Conservation (phyloP, 2,113 vertebrate species). For the Ptyas mucosa region DNA sequence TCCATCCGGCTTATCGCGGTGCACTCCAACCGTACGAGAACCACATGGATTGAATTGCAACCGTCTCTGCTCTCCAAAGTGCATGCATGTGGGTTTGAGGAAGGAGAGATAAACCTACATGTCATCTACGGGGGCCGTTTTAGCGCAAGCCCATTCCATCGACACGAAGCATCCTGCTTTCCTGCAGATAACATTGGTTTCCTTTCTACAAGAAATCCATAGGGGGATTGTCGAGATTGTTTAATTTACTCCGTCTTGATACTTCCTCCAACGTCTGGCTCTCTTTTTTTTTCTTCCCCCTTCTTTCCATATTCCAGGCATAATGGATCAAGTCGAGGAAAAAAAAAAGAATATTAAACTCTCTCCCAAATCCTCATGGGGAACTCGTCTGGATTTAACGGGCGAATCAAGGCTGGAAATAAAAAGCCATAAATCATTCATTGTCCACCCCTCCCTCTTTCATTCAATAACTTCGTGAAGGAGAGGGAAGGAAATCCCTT, state of each 20-base stretch:
- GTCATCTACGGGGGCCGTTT: neutral
- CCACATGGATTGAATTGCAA: fast-evolving
- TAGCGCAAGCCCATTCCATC: neutral
- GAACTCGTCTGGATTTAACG: constrained; percentile 29
- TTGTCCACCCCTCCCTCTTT: constrained; percentile 13
- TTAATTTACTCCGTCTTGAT: constrained; percentile 32
- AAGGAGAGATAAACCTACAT: neutral
- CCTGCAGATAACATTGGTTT: neutral
- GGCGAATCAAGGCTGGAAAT: constrained; percentile 44
- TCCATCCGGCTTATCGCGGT: neutral
- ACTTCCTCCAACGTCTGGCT: constrained; percentile 27
- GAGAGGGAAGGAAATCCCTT: constrained; percentile 19
- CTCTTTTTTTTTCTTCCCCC: neutral
- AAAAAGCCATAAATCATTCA: constrained; percentile 36
- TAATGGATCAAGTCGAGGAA: neutral
- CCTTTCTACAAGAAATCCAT: neutral
- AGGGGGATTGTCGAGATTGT: constrained; percentile 30
- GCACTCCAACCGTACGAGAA: fast-evolving
- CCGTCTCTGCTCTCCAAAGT: neutral
- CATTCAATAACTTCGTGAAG: neutral
- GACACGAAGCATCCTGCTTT: fast-evolving
- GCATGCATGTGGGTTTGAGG: neutral
- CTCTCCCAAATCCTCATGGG: constrained; percentile 24
- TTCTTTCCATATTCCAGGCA: constrained; percentile 4
- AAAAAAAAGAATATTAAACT: constrained; percentile 32